These are phyloP conservation scores for Gymnocephalus cernua DNA, from an alignment of 2,113 vertebrate species.

Conservation along the genomic window DNA sequence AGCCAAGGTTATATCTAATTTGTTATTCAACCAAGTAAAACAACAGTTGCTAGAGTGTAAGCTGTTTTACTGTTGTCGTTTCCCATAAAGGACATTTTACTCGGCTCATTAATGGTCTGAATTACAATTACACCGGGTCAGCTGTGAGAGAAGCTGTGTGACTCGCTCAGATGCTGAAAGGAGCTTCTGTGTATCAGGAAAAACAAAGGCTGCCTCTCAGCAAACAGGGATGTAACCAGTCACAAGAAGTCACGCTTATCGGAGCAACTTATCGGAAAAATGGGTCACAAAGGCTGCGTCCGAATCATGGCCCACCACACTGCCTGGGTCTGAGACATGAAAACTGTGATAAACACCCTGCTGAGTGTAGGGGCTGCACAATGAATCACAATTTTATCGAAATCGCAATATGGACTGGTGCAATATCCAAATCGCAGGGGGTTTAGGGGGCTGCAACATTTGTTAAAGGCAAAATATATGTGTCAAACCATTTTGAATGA, in stretches of 20 bases:
- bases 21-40: conserved; percentile 65
- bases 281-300: background rate
- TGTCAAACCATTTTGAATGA: too few species aligned
- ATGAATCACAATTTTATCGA: too few species aligned
- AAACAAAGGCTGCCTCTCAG: conserved; percentile 62
- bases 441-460: too few species aligned
- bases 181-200: conserved; percentile 44
- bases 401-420: too few species aligned
- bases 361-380: too few species aligned
- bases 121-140: conserved; percentile 54
- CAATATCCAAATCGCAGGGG: too few species aligned
- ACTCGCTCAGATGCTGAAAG: conserved; percentile 49
- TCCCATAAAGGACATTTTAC: conserved; percentile 49
- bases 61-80: conserved; percentile 41
- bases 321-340: conserved; percentile 20
- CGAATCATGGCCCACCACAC: background rate
- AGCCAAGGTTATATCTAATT: conserved; percentile 57
- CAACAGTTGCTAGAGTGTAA: conserved; percentile 32
- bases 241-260: conserved; percentile 50
- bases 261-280: conserved; percentile 27
- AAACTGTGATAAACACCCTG: conserved; percentile 13
- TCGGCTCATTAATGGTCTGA: conserved; percentile 59
- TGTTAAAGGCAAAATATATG: too few species aligned
- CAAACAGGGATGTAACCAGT: conserved; percentile 39
- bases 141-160: conserved; percentile 40